Evolutionary conservation across 2,113 vertebrate genomes (phyloP).

Genomic region (Polypterus bichir): DNA sequence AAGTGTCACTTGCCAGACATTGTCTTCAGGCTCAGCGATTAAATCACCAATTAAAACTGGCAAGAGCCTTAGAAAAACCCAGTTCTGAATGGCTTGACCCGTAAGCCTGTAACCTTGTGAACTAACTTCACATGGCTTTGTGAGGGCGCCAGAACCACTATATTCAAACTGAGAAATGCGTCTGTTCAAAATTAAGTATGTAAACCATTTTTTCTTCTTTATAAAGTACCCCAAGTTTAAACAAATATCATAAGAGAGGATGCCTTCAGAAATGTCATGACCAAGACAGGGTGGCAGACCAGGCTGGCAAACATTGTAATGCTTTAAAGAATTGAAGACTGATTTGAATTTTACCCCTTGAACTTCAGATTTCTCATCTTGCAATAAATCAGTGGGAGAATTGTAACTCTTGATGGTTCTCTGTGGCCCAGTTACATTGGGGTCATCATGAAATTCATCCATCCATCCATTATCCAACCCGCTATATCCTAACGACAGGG

Average conservation of each 20-base stretch:
- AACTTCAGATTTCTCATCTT: slow-evolving; percentile 6
- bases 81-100: slow-evolving; percentile 28
- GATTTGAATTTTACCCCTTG: slow-evolving; percentile 22
- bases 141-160: slow-evolving; percentile 20
- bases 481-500: too few species aligned
- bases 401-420: slow-evolving; percentile 16
- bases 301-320: slow-evolving; percentile 21
- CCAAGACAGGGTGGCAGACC: slow-evolving; percentile 22
- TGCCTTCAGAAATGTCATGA: slow-evolving; percentile 21
- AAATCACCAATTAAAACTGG: slow-evolving; percentile 22
- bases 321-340: slow-evolving; percentile 16
- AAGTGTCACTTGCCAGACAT: slow-evolving; percentile 20
- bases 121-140: slow-evolving; percentile 24
- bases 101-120: slow-evolving; percentile 12
- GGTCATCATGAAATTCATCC: slow-evolving; percentile 17
- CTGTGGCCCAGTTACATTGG: slow-evolving; percentile 20
- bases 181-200: slow-evolving; percentile 17
- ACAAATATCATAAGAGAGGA: slow-evolving; percentile 22
- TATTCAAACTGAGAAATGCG: slow-evolving; percentile 24
- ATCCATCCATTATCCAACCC: too few species aligned
- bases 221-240: slow-evolving; percentile 21
- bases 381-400: slow-evolving; percentile 12
- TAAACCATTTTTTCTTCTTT: slow-evolving; percentile 17
- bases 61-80: slow-evolving; percentile 24
- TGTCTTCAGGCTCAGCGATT: slow-evolving; percentile 20